Base-by-base conservation (phyloP, 1,140 invertebrate species). In the Drosophila carrolli region DNA sequence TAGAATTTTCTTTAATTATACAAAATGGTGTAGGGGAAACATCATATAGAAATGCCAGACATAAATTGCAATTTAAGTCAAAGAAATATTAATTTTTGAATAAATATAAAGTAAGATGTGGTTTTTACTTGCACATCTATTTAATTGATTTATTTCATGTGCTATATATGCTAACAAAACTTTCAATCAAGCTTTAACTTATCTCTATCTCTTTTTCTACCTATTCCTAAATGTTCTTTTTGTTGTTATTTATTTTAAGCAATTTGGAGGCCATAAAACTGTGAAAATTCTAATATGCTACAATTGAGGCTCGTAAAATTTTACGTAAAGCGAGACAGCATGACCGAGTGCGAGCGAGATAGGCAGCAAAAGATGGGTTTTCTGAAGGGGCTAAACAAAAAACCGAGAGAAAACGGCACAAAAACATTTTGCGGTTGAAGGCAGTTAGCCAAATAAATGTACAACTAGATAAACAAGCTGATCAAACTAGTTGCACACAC, bases 401-500 rank as follows among this genome's bases (percentile, higher is more conserved):
- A 72, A 66, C 73, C 50, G 53, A 59, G 51, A 37, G 29, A 38
- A 32, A 51, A 32, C n/a, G 50, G 56, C 38, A 53, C 51, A 51
- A 76, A 37, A 85, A 79, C 78, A 79, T 86, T 88, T 86, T 86
- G 83, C 47, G 83, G 83, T 73, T 86, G 46, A 86, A 82, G 78
- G 79, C 79, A 79, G 83, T 82, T 88, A 75, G 83, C 83, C 83
- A 86, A 86, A 86, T 86, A 88, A 88, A 88, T 86, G 78, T 86
- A 82, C 71, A 79, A 82, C 83, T 67, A 79, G 78, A 86, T 79
- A 79, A 88, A 88, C 78, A 86, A 86, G 71, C 60, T 57, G 81
- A 76, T 79, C 50, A 83, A 85, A 81, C 61, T 78, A 75, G 80
- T 78, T 60, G 51, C 67, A 47, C 59, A 44, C 14, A 62, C 8